Conservation (phyloP, 1,140 invertebrate genomes). For the Drepana arcuata region DNA sequence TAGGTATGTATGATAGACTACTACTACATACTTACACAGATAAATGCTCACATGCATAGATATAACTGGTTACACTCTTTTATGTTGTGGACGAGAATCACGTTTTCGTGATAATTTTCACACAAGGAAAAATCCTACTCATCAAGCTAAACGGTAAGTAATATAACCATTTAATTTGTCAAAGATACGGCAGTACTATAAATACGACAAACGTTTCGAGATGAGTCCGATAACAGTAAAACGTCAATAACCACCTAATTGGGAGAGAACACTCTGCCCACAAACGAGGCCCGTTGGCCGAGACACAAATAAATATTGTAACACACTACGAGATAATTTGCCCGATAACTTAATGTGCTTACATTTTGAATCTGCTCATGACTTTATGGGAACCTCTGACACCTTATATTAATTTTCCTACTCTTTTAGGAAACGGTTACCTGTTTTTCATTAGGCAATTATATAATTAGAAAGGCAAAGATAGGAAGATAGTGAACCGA, state of each 20-base stretch:
- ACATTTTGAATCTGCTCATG: constrained; percentile 69
- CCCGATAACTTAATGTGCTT: constrained; percentile 68
- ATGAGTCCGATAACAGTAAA: constrained; percentile 66
- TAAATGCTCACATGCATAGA: too few species aligned
- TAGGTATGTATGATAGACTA: too few species aligned
- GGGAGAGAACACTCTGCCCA: constrained; percentile 61
- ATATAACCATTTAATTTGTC: too few species aligned
- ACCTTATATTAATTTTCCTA: constrained; percentile 26
- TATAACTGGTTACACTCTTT: too few species aligned
- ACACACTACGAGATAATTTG: constrained; percentile 63
- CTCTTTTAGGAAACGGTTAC: constrained; percentile 29
- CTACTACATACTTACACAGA: too few species aligned
- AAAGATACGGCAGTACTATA: too few species aligned
- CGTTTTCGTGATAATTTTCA: too few species aligned
- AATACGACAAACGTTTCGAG: constrained; percentile 43
- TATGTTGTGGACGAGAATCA: too few species aligned
- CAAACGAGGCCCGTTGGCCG: constrained; percentile 41
- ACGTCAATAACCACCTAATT: constrained; percentile 72
- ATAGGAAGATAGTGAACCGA: too few species aligned
- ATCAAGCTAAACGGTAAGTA: too few species aligned
- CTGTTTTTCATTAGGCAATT: neutral
- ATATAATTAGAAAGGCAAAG: too few species aligned
- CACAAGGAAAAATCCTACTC: too few species aligned
- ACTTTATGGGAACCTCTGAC: constrained; percentile 63
- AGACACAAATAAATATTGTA: constrained; percentile 71